Conservation (phyloP, 2,888 invertebrate genomes). For the Tetranychus truncatus region DNA sequence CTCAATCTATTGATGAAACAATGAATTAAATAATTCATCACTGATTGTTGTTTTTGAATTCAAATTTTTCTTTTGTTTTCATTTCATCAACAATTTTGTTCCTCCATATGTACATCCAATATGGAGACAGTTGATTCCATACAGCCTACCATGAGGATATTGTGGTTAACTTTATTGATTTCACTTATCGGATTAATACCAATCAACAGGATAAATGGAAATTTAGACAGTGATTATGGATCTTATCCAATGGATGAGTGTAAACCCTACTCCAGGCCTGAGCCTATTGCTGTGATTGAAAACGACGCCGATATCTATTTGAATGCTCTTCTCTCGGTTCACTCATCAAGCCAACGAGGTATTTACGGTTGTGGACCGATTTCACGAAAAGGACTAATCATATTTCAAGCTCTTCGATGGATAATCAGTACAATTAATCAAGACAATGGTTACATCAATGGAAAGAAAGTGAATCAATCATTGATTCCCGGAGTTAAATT, state of each 20-base stretch:
- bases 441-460: constrained; percentile 29
- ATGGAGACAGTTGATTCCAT: too few relatives aligned
- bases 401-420: constrained; percentile 31
- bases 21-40: too few relatives aligned
- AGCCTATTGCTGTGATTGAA: constrained; percentile 9
- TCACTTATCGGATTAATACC: neutral
- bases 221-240: neutral
- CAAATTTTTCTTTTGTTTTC: too few relatives aligned
- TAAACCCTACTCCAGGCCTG: constrained; percentile 5
- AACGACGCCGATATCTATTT: constrained; percentile 21
- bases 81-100: too few relatives aligned
- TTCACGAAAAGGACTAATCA: constrained; percentile 29
- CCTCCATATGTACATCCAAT: too few relatives aligned
- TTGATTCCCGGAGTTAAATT: constrained; percentile 32
- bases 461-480: constrained; percentile 29
- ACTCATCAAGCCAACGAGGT: constrained; percentile 20
- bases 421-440: constrained; percentile 31
- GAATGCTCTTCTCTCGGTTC: constrained; percentile 22
- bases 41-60: too few relatives aligned
- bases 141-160: neutral
- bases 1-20: too few relatives aligned
- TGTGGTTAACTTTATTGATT: neutral
- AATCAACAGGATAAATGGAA: neutral
- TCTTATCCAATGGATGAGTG: neutral
- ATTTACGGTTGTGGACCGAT: constrained; percentile 24